Evolutionary conservation across 1,140 invertebrate species (phyloP), one percentile per base, ranked within the genome.

Genomic region (Aphelinus certus): DNA sequence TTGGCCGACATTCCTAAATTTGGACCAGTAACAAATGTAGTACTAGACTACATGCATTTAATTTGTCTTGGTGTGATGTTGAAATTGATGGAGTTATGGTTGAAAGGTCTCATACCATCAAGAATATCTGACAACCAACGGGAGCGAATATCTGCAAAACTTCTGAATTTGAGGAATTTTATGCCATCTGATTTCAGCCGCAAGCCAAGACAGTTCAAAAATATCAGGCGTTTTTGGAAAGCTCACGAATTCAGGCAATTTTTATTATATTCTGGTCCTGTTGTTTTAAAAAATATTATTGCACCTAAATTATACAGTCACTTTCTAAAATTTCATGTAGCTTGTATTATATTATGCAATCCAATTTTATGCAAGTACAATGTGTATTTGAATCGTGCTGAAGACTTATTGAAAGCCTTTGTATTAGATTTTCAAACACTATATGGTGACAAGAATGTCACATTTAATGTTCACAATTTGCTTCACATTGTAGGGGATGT

Each of bases 191-290:
- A 88, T 76, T 89, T 88, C 82, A 57, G 74, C 7, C 73, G 88
- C 65, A 86, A 85, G 74, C 83, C 86, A 26, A 69, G 85, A 60
- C 43, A 73, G 42, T 69, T 88, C 26, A 64, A 65, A 42, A 81
- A 87, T 47, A 5, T 88, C 43, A 80, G 83, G 3, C 75, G 78
- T 60, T 89, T 84, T 84, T 26, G 26, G 26, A 89, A 89, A 77
- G 88, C 86, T 7, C 88, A 88, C 61, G 87, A 89, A 77, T 86
- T 84, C 76, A 75, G 87, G 60, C 80, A 82, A 63, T 87, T 89
- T 79, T 58, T 89, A 9, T 73, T 89, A 26, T 89, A 89, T 73
- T 86, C 70, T 7, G 75, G 64, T 7, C 63, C 67, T 46, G 46
- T 79, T 51, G 55, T 75, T 9, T 65, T 77, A 49, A 69, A 63